These are phyloP conservation scores for Varanus komodoensis DNA, from an alignment of 2,113 vertebrate genomes.

Conservation along the genomic window DNA sequence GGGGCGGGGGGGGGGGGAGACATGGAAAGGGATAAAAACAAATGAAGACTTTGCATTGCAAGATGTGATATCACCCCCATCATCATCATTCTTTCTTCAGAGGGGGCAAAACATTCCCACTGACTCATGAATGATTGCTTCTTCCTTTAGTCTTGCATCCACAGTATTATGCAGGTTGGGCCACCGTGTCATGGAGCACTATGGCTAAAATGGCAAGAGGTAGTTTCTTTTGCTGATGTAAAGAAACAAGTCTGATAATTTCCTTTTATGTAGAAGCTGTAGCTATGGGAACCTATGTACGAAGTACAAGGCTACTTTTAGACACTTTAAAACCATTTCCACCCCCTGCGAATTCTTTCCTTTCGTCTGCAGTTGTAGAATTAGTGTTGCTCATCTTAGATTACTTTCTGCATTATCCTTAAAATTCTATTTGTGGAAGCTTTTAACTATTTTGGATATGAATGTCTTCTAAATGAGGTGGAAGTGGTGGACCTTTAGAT, in stretches of 20 bases:
- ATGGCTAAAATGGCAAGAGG: slow-evolving; percentile 40
- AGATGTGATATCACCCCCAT: not conserved
- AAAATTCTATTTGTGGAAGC: not conserved
- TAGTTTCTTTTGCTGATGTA: slow-evolving; percentile 3
- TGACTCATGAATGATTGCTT: not conserved
- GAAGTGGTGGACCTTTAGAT: not conserved
- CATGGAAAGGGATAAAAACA: not conserved
- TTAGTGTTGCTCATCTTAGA: slow-evolving; percentile 16
- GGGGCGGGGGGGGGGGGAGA: too few species aligned
- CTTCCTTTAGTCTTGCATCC: not conserved
- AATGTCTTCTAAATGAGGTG: not conserved
- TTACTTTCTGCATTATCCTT: not conserved
- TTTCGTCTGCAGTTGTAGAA: slow-evolving; percentile 14
- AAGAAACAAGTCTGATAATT: slow-evolving; percentile 16
- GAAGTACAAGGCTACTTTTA: slow-evolving; percentile 38
- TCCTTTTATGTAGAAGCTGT: slow-evolving; percentile 28
- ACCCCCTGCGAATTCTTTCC: slow-evolving; percentile 28
- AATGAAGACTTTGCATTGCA: not conserved
- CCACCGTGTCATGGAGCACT: slow-evolving; percentile 43
- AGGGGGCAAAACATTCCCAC: not conserved
- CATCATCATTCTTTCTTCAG: not conserved
- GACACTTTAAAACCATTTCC: slow-evolving; percentile 32
- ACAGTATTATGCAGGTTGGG: slow-evolving; percentile 13
- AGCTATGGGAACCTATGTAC: slow-evolving; percentile 7
- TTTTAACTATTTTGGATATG: not conserved